phyloP scores from a whole-genome alignment of 1,140 invertebrate species.

The Anoplophora glabripennis region DNA sequence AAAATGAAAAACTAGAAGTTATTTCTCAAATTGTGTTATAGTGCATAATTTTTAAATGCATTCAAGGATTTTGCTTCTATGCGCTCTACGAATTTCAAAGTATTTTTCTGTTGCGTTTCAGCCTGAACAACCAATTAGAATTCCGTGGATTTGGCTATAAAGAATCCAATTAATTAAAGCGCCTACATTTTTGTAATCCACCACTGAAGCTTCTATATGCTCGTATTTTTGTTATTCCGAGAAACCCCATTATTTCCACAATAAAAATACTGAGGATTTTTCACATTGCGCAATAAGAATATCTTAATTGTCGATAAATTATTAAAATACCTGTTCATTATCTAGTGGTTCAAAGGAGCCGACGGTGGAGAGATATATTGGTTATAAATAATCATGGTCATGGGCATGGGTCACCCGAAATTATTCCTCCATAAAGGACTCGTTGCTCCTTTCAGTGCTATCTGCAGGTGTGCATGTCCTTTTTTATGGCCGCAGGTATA shows the following conservation, averaged over 20 bases:
- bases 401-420: slow-evolving; percentile 20
- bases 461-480: slow-evolving; percentile 21
- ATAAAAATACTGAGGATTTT: slow-evolving; percentile 14
- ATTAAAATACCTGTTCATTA: slow-evolving; percentile 33
- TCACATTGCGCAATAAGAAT: slow-evolving; percentile 15
- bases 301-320: slow-evolving; percentile 36
- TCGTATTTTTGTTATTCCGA: neutral
- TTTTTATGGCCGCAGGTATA: slow-evolving; percentile 14
- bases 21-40: no score
- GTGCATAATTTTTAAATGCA: no score
- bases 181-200: neutral
- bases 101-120: neutral
- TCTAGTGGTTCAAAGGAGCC: slow-evolving; percentile 31
- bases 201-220: neutral
- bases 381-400: slow-evolving; percentile 22
- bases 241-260: slow-evolving; percentile 2
- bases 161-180: neutral
- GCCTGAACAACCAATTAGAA: slow-evolving; percentile 4
- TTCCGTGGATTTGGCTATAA: slow-evolving; percentile 3
- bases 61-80: no score
- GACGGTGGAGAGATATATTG: slow-evolving; percentile 28
- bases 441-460: slow-evolving; percentile 1
- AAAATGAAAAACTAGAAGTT: no score
- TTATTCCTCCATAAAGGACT: slow-evolving; percentile 13
- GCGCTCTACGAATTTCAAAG: no score